These are phyloP conservation scores for Parnassius orleans DNA, from an alignment of 2,888 invertebrate species.

Conservation along the genomic window DNA sequence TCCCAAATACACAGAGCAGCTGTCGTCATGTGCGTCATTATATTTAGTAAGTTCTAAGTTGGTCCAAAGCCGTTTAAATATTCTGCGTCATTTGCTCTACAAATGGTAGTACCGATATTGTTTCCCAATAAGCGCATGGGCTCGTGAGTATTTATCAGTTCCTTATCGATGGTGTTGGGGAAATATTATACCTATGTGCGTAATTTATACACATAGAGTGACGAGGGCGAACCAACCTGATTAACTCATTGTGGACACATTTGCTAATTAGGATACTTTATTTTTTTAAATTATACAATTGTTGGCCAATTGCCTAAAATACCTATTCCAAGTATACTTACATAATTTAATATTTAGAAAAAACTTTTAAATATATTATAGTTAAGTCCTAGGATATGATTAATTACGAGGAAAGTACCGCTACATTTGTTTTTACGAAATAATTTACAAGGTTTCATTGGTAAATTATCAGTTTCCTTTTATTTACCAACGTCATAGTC, in stretches of 20 bases:
- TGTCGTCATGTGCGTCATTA: conserved; percentile 1
- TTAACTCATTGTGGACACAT: conserved; percentile 34
- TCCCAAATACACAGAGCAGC: neutral
- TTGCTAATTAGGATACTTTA: too few relatives aligned
- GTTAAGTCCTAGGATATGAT: too few relatives aligned
- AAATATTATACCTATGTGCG: conserved; percentile 12
- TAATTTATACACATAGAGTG: neutral
- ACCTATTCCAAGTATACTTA: too few relatives aligned
- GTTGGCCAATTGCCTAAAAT: too few relatives aligned
- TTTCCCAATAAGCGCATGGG: conserved; percentile 26
- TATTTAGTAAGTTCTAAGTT: neutral
- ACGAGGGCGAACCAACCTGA: conserved; percentile 31
- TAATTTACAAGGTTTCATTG: neutral
- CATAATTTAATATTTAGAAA: too few relatives aligned
- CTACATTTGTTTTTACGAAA: too few relatives aligned
- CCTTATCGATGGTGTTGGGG: conserved; percentile 27
- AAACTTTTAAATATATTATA: too few relatives aligned
- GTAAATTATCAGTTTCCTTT: neutral
- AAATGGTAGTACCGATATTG: conserved; percentile 20
- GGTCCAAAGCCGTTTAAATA: conserved; percentile 14
- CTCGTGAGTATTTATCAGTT: conserved; percentile 26
- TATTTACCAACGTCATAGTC: neutral
- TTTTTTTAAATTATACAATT: too few relatives aligned
- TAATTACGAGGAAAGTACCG: too few relatives aligned
- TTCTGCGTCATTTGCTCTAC: conserved; percentile 20